Evolutionary conservation across 2,797 vertebrate species (phyloP), one percentile per base, ranked within the genome.

Genomic region (Lepilemur septentrionalis): DNA sequence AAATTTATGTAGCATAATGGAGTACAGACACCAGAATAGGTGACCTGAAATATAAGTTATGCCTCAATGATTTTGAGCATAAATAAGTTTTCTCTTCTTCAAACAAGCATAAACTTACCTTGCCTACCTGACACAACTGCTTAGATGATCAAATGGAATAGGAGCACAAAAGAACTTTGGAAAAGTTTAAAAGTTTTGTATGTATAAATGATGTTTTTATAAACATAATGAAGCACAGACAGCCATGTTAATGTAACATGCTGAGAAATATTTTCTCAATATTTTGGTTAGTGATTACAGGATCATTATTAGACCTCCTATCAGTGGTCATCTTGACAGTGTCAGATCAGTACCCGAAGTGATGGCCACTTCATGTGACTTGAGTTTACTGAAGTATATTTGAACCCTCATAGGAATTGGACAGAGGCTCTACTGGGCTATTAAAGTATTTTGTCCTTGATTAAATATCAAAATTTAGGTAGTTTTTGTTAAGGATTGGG

Each of bases 241-340:
- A 80, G 25, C 32, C 70, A 38, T 92, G 50, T 43, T 72, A 73
- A 41, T 79, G 13, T 57, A 65, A 11, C 38, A 78, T 81, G 23
- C 90, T 69, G 72, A 79, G 52, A 93, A 95, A 55, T 95, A 63
- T 14, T 63, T 95, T 87, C 57, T 89, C 28, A 38, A 35, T 73
- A 30, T 82, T 92, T 28, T 88, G n/a, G 15, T 93, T 25, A 48
- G 35, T 73, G 35, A 32, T 59, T 94, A 41, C 11, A 79, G 81
- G 23, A 23, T 78, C 52, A 43, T 75, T 25, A 23, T 90, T 92
- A 70, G 50, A 50, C 18, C 0, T 15, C n/a, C 1, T 78, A 88
- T 85, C 35, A 78, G 1, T n/a, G 59, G 59, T 91, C 52, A 80
- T 25, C 35, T 50, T 67, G 13, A 94, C 32, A 43, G 7, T 86